Percentiles rank a stretch among this genome's conserved stretches.
These are phyloP conservation scores for Melieria omissa DNA, from an alignment of 2,888 invertebrate species.

Conservation along the genomic window DNA sequence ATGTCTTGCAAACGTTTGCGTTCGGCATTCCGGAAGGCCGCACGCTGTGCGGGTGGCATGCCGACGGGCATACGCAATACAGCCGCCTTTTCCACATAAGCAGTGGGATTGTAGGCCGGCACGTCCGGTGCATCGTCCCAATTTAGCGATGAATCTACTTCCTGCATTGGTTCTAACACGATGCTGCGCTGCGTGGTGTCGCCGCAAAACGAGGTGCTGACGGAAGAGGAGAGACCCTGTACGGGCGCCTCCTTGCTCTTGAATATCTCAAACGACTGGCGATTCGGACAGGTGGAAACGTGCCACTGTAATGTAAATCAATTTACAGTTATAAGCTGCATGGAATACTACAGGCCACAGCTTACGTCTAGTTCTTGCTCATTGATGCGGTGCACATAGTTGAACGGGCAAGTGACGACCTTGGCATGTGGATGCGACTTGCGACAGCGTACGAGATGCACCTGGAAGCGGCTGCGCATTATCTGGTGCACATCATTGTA, in stretches of 20 bases:
- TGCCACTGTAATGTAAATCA: conserved; percentile 51
- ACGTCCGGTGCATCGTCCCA: conserved; percentile 50
- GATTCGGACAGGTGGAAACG: conserved; percentile 45
- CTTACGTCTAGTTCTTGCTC: conserved; percentile 45
- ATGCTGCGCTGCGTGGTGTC: conserved; percentile 17
- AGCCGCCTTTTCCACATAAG: conserved; percentile 44
- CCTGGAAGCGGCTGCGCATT: conserved; percentile 45
- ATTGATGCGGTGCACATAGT: conserved; percentile 46
- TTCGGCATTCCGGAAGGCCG: conserved; percentile 48
- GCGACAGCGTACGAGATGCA: conserved; percentile 47
- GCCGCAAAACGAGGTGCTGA: conserved; percentile 30
- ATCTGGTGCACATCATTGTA: conserved; percentile 67
- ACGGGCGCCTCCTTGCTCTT: conserved; percentile 41
- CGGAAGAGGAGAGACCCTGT: conserved; percentile 38
- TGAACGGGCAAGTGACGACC: conserved; percentile 45
- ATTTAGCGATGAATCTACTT: conserved; percentile 44
- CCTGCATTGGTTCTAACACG: conserved; percentile 17
- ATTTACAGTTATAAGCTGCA: not conserved
- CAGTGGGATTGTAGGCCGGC: conserved; percentile 49
- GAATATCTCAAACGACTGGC: conserved; percentile 48
- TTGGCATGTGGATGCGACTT: conserved; percentile 41
- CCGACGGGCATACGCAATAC: conserved; percentile 50
- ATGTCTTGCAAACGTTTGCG: conserved; percentile 45
- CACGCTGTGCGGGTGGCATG: conserved; percentile 48
- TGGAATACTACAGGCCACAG: not conserved